A percentile compares a stretch with the other conserved stretches of the same genome.
These are phyloP conservation scores for Drosophila virilis DNA, from an alignment of 1,140 invertebrate genomes.

Conservation along the genomic window DNA sequence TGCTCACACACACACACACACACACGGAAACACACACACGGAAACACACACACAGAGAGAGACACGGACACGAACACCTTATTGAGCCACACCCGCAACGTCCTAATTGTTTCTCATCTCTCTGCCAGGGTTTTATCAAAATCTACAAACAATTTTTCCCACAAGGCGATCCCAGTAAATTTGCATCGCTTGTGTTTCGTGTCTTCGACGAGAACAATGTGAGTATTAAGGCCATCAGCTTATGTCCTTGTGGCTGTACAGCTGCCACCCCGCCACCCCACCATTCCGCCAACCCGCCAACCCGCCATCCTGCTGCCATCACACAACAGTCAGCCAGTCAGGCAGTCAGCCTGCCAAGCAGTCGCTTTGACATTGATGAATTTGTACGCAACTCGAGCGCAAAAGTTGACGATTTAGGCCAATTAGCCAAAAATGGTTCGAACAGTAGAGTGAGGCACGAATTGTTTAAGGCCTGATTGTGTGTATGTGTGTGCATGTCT, in stretches of 20 bases:
- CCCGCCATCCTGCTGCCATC: not conserved
- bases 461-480: too few species aligned
- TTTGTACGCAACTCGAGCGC: slow-evolving; percentile 43
- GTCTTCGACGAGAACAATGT: slow-evolving; percentile 99
- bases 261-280: not conserved
- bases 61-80: slow-evolving; percentile 21
- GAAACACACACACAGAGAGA: too few species aligned
- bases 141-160: slow-evolving; percentile 99
- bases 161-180: slow-evolving; percentile 98
- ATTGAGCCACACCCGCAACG: slow-evolving; percentile 10
- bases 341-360: slow-evolving; percentile 1
- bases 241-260: not conserved
- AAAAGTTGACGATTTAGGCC: slow-evolving; percentile 47
- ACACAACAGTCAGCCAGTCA: slow-evolving; percentile 5
- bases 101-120: slow-evolving; percentile 35
- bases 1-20: slow-evolving; percentile 43
- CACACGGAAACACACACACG: too few species aligned
- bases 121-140: slow-evolving; percentile 97
- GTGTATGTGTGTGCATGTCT: not conserved
- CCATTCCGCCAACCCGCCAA: not conserved
- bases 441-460: slow-evolving; percentile 12
- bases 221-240: slow-evolving; percentile 85
- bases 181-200: slow-evolving; percentile 97
- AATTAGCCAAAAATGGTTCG: slow-evolving; percentile 42
- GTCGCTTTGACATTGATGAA: slow-evolving; percentile 48